Conservation (phyloP, 2,797 vertebrate genomes). For the Gila robusta region DNA sequence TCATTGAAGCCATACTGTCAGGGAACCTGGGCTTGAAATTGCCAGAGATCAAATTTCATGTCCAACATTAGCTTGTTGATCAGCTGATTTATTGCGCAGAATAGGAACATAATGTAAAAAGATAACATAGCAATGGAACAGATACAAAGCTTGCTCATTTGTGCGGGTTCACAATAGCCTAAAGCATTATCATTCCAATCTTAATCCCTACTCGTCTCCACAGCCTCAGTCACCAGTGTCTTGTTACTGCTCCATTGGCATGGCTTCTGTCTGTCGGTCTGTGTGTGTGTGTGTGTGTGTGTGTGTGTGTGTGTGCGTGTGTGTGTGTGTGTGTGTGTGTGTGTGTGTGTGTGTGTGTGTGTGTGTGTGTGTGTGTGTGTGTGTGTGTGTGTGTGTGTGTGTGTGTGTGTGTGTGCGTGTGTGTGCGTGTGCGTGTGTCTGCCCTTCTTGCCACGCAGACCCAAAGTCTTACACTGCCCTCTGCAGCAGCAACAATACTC, state of each 20-base stretch:
- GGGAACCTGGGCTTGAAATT: constrained; percentile 44
- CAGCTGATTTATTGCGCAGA: constrained; percentile 68
- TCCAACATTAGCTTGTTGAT: constrained; percentile 67
- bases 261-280: constrained; percentile 4
- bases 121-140: constrained; percentile 73
- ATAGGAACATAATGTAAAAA: constrained; percentile 72
- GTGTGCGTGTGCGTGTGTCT: constrained; percentile 40
- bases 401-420: constrained; percentile 22
- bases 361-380: too few relatives aligned
- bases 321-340: too few relatives aligned
- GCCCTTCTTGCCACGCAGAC: constrained; percentile 27
- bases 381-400: too few relatives aligned
- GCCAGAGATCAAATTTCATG: constrained; percentile 56
- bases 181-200: constrained; percentile 74
- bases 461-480: constrained; percentile 83
- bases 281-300: too few relatives aligned
- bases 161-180: constrained; percentile 70
- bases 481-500: constrained; percentile 73
- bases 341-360: too few relatives aligned
- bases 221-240: constrained; percentile 73
- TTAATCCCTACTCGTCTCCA: constrained; percentile 76
- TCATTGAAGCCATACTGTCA: background rate
- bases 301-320: too few relatives aligned
- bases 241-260: constrained; percentile 68
- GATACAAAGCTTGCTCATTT: constrained; percentile 68